phyloP scores from a whole-genome alignment of 2,888 invertebrate genomes.

The Drosophila niveifrons region DNA sequence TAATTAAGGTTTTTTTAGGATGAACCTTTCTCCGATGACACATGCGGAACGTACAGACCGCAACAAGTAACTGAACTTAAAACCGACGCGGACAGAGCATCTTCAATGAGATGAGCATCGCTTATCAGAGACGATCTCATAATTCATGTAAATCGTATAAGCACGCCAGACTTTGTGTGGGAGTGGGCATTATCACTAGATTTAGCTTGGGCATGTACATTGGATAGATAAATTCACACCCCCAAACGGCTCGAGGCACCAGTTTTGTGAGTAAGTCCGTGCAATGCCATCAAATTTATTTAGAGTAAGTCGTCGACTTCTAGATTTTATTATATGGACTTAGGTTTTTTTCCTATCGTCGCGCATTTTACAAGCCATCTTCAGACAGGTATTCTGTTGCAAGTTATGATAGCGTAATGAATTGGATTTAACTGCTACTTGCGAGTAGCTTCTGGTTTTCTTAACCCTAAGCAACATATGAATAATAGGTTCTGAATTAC shows the following conservation, averaged over 20 bases:
- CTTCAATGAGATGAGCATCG: conserved; percentile 34
- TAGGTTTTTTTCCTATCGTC: conserved; percentile 40
- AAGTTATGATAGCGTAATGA: conserved; percentile 6
- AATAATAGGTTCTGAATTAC: not conserved
- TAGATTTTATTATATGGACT: conserved; percentile 15
- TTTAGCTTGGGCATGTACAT: conserved; percentile 36
- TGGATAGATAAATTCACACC: conserved; percentile 40
- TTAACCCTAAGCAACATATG: conserved; percentile 5
- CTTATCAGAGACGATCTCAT: conserved; percentile 55
- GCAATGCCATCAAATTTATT: conserved; percentile 18
- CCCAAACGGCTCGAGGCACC: conserved; percentile 20
- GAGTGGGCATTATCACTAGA: conserved; percentile 41
- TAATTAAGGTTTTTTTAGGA: not conserved
- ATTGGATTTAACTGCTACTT: conserved; percentile 20
- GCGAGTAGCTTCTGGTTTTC: conserved; percentile 41
- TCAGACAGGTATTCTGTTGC: conserved; percentile 14
- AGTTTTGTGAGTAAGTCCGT: not conserved
- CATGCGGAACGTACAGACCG: conserved; percentile 38
- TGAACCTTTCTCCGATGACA: conserved; percentile 17
- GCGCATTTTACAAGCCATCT: not conserved
- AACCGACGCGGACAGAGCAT: conserved; percentile 26
- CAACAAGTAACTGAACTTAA: conserved; percentile 51
- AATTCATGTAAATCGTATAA: conserved; percentile 65
- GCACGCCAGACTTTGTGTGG: conserved; percentile 26
- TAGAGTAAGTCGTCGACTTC: not conserved